These are phyloP conservation scores for Nebria ingens DNA, from an alignment of 1,140 invertebrate species.

Conservation along the genomic window DNA sequence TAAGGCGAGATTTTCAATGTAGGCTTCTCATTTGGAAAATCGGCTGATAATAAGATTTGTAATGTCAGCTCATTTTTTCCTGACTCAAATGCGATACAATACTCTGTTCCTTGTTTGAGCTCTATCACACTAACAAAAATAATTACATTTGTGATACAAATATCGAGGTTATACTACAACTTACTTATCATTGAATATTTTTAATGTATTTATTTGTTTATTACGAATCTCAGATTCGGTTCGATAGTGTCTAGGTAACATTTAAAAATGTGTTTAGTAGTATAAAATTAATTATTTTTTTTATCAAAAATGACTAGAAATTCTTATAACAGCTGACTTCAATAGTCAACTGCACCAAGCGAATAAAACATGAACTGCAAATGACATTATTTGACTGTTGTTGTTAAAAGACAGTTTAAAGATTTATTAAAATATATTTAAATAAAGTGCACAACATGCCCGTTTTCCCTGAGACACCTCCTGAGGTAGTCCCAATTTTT, in stretches of 20 bases:
- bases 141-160: slow-evolving; percentile 13
- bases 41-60: slow-evolving; percentile 48
- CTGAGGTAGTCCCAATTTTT: background rate
- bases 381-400: background rate
- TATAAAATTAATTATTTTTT: background rate
- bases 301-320: background rate
- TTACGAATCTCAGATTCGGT: slow-evolving; percentile 32
- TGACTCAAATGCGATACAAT: slow-evolving; percentile 55
- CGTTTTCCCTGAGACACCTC: background rate
- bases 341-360: background rate
- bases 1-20: slow-evolving; percentile 52
- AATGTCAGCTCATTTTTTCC: slow-evolving; percentile 50
- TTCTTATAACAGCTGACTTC: slow-evolving; percentile 3
- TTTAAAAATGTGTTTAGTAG: slow-evolving; percentile 9
- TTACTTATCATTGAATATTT: slow-evolving; percentile 51
- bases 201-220: slow-evolving; percentile 60
- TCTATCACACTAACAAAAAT: slow-evolving; percentile 49
- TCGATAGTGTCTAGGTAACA: slow-evolving; percentile 23
- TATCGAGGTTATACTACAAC: slow-evolving; percentile 15
- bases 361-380: background rate
- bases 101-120: slow-evolving; percentile 55
- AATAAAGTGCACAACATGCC: background rate
- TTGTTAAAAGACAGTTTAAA: background rate
- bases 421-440: background rate
- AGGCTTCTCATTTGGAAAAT: slow-evolving; percentile 66